Evolutionary conservation across 1,140 invertebrate genomes (phyloP), one percentile per base, ranked within the genome.

Genomic region (Laodelphax striatellus): DNA sequence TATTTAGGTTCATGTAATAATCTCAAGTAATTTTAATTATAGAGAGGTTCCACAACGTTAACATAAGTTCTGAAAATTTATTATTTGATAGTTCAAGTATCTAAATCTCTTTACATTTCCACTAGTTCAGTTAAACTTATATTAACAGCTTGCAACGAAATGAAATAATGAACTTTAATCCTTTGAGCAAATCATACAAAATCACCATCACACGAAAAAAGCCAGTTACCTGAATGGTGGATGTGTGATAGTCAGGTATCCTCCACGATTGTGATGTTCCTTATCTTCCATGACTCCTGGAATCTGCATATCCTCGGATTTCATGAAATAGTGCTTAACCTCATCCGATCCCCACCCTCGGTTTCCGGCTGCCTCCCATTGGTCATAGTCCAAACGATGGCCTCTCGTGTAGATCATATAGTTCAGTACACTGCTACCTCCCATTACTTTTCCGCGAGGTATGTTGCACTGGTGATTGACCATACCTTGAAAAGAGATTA

Each of bases 351-450:
- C 82, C 93, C 92, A 97, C 0, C 70, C 73, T 70, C 14, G 63
- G 56, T 73, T 72, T 69, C 87, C 87, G 8, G 80, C 76, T 4
- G 74, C 74, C 1, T 82, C 84, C 80, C 89, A 91, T 22, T 79
- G 69, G 69, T 92, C 83, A 72, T 85, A 92, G 66, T 92, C 87
- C 14, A 71, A 71, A 9, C 78, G 78, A 72, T 89, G 82, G 1
- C 91, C 91, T 44, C 91, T 77, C 1, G 89, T 84, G 70, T 93
- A 92, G 19, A 91, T 84, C 88, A 93, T 91, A 57, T 83, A 90
- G 70, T 94, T 93, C 0, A 67, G 61, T 28, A 66, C 61, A n/a
- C 64, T 66, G 34, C 61, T 64, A 6, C 64, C 66, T 17, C 66
- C 66, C 64, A 67, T 66, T n/a, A 66, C 64, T 53, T 67, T 67